A percentile compares a stretch with the other conserved stretches of the same genome.
Conservation (phyloP, 1,140 invertebrate species). For the Trissolcus basalis region DNA sequence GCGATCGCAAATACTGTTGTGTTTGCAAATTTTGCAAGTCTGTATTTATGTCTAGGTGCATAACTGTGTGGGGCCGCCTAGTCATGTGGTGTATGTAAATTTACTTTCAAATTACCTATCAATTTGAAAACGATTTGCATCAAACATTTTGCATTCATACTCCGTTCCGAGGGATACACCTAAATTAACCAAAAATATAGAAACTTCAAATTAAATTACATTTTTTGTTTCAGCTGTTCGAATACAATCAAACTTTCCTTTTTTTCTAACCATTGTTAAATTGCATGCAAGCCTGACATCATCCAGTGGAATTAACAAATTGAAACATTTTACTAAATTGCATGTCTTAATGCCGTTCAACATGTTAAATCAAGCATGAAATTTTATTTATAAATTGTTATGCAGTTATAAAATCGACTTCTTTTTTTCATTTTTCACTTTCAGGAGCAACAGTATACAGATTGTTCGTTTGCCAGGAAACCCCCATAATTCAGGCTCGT, state of each 20-base stretch:
- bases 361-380: too few species aligned
- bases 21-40: conserved; percentile 37
- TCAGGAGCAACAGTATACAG: conserved; percentile 69
- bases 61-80: conserved; percentile 2
- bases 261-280: too few species aligned
- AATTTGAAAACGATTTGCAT: conserved; percentile 12
- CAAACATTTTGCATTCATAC: neutral
- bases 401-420: too few species aligned
- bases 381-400: too few species aligned
- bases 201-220: too few species aligned
- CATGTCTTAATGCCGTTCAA: neutral
- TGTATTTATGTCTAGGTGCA: conserved; percentile 26
- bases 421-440: conserved; percentile 36
- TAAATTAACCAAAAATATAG: neutral
- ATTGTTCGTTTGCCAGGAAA: conserved; percentile 72
- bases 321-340: neutral
- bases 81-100: conserved; percentile 17
- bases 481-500: conserved; percentile 51
- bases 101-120: conserved; percentile 9
- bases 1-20: conserved; percentile 33
- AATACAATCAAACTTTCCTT: too few species aligned
- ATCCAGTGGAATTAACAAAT: neutral
- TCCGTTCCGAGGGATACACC: neutral
- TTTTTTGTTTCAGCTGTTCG: neutral
- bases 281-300: too few species aligned